These are phyloP conservation scores for Benitochromis conjunctus DNA, from an alignment of 2,113 vertebrate species.

Conservation along the genomic window DNA sequence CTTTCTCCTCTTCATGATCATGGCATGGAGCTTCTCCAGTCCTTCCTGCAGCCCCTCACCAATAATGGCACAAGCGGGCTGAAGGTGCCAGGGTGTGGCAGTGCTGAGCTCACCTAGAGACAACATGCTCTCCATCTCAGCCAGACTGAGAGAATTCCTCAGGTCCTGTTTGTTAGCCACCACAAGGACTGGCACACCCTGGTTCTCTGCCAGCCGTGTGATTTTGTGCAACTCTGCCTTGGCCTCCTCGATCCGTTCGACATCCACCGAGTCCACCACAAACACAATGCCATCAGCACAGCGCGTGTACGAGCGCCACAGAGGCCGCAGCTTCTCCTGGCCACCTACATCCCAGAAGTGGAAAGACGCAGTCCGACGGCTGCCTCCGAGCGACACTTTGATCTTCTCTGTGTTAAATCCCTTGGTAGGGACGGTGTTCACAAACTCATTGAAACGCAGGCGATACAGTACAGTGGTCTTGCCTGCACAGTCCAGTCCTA, in stretches of 20 bases:
- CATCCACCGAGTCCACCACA: conserved; percentile 92
- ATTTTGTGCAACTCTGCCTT: conserved; percentile 95
- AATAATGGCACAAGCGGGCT: conserved; percentile 92
- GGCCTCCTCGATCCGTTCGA: conserved; percentile 90
- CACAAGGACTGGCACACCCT: conserved; percentile 90
- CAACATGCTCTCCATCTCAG: conserved; percentile 86
- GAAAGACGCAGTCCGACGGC: conserved; percentile 81
- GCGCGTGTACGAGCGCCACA: conserved; percentile 92
- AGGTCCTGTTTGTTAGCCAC: conserved; percentile 96
- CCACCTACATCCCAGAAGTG: conserved; percentile 97
- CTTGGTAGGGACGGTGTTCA: conserved; percentile 94
- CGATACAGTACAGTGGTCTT: conserved; percentile 93
- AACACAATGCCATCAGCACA: conserved; percentile 93
- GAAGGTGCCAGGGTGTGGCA: conserved; percentile 90
- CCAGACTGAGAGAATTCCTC: conserved; percentile 82
- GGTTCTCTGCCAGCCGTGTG: conserved; percentile 89
- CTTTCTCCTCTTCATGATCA: conserved; percentile 90
- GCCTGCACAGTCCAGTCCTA: conserved; percentile 89
- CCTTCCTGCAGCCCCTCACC: conserved; percentile 92
- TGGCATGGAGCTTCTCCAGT: conserved; percentile 88
- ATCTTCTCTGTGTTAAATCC: conserved; percentile 94
- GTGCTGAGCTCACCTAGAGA: conserved; percentile 84
- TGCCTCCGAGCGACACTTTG: conserved; percentile 80
- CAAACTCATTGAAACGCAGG: conserved; percentile 92
- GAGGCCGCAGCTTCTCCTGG: conserved; percentile 90